These are phyloP conservation scores for Melanaphis sacchari DNA, from an alignment of 1,140 invertebrate genomes.

Conservation along the genomic window DNA sequence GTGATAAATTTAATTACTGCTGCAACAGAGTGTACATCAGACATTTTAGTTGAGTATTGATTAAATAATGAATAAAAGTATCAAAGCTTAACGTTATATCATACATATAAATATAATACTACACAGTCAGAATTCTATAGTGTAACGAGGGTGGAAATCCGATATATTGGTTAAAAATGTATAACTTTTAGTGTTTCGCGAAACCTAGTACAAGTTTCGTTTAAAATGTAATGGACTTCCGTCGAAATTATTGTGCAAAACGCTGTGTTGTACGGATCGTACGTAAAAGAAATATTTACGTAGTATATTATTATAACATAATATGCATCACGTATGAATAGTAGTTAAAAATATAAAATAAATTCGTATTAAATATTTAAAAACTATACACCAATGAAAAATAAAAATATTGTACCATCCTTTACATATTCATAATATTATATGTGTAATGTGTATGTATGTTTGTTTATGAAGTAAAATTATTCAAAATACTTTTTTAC, in stretches of 20 bases:
- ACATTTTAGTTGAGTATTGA: not conserved
- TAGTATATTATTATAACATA: not conserved
- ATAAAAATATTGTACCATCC: not conserved
- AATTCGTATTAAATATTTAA: not conserved
- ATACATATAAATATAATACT: not conserved
- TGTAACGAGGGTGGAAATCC: not conserved
- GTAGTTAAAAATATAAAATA: not conserved
- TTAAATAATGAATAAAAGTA: not conserved
- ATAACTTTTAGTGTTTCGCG: not conserved
- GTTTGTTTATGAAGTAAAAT: no score
- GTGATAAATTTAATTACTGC: not conserved
- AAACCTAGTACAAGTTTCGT: not conserved
- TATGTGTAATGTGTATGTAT: not conserved
- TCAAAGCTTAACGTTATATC: not conserved
- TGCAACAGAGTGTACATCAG: not conserved
- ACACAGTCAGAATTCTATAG: not conserved
- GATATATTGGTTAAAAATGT: not conserved
- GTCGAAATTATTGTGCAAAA: not conserved
- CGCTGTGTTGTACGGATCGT: not conserved
- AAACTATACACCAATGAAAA: not conserved
- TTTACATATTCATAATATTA: not conserved
- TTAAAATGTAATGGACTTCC: constrained; percentile 6
- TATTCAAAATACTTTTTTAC: not conserved
- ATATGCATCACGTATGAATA: not conserved
- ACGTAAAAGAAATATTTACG: not conserved